Evolutionary conservation across 1,140 invertebrate species (phyloP).

Genomic region (Drosophila saltans): DNA sequence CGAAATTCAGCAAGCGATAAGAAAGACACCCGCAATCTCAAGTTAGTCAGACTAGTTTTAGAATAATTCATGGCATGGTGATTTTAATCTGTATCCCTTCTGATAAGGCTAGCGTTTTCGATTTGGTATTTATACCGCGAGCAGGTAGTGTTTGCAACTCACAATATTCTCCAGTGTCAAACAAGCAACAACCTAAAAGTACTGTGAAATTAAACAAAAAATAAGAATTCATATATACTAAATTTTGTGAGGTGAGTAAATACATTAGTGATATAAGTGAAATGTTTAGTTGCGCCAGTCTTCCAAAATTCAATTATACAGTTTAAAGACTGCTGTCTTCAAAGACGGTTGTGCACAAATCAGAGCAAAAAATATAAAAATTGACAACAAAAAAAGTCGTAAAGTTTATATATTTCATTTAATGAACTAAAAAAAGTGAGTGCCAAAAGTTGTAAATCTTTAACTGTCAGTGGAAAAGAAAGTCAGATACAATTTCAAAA

Average conservation of each 20-base stretch:
- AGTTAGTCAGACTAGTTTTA: background rate
- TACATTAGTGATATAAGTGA: no score
- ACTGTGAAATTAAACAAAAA: background rate
- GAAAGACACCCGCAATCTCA: background rate
- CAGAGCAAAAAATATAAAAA: background rate
- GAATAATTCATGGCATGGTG: background rate
- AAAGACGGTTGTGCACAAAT: background rate
- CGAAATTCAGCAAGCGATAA: background rate
- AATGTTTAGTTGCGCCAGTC: background rate
- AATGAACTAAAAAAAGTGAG: background rate
- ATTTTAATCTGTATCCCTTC: background rate
- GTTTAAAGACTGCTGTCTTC: background rate
- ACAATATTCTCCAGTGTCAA: background rate
- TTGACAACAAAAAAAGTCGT: background rate
- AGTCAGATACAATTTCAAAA: background rate
- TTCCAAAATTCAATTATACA: background rate
- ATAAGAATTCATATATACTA: background rate
- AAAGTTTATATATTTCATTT: background rate
- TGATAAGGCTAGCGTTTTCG: conserved; percentile 1
- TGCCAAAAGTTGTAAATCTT: background rate
- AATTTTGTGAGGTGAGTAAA: background rate
- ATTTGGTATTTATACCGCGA: conserved; percentile 1
- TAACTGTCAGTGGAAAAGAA: background rate
- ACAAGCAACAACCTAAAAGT: conserved; percentile 6
- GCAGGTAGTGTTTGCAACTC: background rate